Evolutionary conservation across 1,140 invertebrate genomes (phyloP).

Genomic region (Carcinoscorpius rotundicauda): DNA sequence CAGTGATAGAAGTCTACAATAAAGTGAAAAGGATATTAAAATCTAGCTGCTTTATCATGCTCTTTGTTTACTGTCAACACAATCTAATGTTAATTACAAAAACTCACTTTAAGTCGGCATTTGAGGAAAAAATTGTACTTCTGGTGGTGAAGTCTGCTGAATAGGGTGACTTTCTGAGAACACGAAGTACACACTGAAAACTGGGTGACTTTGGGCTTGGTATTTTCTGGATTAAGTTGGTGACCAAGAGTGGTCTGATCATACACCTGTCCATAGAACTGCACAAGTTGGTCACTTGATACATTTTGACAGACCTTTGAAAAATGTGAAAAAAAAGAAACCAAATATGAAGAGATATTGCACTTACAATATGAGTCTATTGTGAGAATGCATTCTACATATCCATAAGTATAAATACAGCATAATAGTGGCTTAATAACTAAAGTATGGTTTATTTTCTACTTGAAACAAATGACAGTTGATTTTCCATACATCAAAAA

Average conservation of each 20-base stretch:
- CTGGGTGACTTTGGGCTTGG: conserved; percentile 1
- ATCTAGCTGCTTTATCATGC: too few species aligned
- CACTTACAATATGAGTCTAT: too few species aligned
- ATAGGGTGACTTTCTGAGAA: conserved; percentile 55
- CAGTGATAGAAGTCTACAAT: too few species aligned
- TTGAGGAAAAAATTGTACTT: conserved; percentile 73
- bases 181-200: conserved; percentile 49
- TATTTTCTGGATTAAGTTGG: conserved; percentile 28
- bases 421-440: too few species aligned
- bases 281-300: conserved; percentile 46
- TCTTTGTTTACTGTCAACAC: too few species aligned
- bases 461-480: too few species aligned
- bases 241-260: conserved; percentile 62
- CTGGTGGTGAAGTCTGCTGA: conserved; percentile 71
- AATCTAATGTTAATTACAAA: neutral
- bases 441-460: too few species aligned
- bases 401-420: too few species aligned
- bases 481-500: too few species aligned
- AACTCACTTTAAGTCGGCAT: conserved; percentile 43
- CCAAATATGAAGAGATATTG: too few species aligned
- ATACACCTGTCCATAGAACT: conserved; percentile 69
- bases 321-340: neutral
- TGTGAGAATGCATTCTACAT: too few species aligned
- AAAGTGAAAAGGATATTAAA: too few species aligned
- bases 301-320: conserved; percentile 28